phyloP scores from a whole-genome alignment of 2,113 vertebrate genomes.

The Pseudopipra pipra region DNA sequence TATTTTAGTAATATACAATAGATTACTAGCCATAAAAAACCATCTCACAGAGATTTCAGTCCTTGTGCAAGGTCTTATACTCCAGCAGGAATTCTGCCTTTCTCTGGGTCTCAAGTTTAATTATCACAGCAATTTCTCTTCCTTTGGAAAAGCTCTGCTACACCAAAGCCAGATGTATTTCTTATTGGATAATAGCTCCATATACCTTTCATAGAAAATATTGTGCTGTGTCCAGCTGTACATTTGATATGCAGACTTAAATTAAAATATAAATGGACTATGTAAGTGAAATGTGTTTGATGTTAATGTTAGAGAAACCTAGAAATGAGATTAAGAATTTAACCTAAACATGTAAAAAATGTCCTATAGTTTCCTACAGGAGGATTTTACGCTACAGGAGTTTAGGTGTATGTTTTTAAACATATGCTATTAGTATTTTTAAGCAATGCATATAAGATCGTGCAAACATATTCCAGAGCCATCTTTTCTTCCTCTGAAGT shows the following conservation, averaged over 20 bases:
- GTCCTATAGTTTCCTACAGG: neutral
- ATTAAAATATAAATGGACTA: neutral
- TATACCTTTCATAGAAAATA: neutral
- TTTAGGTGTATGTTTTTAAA: neutral
- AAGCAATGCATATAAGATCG: neutral
- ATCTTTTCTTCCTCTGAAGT: neutral
- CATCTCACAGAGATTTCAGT: fast-evolving
- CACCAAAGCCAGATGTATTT: constrained; percentile 23
- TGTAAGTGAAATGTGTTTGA: neutral
- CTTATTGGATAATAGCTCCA: neutral
- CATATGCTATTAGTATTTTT: neutral
- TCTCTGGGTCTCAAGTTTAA: constrained; percentile 18
- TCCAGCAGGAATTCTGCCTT: neutral
- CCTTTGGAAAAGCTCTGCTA: constrained; percentile 19
- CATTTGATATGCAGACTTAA: neutral
- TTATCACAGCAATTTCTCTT: neutral
- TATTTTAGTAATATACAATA: neutral
- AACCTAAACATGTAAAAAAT: neutral
- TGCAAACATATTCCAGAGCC: neutral
- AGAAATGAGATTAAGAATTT: neutral
- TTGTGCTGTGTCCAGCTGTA: neutral
- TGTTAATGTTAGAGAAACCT: neutral
- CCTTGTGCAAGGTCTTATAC: neutral
- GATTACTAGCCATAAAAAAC: neutral
- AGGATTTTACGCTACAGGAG: neutral